phyloP scores from a whole-genome alignment of 2,797 vertebrate species.

The Dromococcyx pavoninus region DNA sequence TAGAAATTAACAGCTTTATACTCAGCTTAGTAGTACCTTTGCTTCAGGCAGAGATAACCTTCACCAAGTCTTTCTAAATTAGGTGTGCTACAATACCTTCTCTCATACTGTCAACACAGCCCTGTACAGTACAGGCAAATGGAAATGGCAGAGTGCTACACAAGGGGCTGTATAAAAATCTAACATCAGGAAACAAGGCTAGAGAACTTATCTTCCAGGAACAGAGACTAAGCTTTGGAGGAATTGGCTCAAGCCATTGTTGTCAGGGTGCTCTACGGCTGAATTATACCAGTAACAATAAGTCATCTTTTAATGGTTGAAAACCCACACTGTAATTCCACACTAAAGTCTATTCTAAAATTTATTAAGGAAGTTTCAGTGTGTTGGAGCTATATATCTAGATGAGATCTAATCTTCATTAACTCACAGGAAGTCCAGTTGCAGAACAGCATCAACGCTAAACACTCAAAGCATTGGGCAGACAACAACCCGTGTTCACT shows the following conservation, averaged over 20 bases:
- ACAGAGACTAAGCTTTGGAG: constrained; percentile 22
- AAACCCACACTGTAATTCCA: neutral
- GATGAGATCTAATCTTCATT: neutral
- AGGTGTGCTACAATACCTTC: neutral
- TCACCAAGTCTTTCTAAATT: neutral
- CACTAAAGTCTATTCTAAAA: neutral
- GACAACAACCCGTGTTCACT: fast-evolving
- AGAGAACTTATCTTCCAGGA: constrained; percentile 28
- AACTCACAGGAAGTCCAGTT: neutral
- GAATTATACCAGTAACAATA: neutral
- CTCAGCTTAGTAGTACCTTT: neutral
- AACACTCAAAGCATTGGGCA: neutral
- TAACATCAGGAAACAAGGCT: constrained; percentile 5
- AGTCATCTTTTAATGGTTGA: constrained; percentile 14
- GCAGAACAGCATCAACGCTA: neutral
- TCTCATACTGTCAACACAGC: neutral
- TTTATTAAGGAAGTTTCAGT: constrained; percentile 36
- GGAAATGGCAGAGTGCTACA: neutral
- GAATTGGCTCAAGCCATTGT: constrained; percentile 25
- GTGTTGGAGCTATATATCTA: neutral
- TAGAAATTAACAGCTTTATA: neutral
- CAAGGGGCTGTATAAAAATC: neutral
- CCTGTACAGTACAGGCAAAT: neutral
- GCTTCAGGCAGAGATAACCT: constrained; percentile 24
- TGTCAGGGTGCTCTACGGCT: neutral